Evolutionary conservation across 2,797 vertebrate species (phyloP), one percentile per base, ranked within the genome.

Genomic region (Mastacembelus armatus): DNA sequence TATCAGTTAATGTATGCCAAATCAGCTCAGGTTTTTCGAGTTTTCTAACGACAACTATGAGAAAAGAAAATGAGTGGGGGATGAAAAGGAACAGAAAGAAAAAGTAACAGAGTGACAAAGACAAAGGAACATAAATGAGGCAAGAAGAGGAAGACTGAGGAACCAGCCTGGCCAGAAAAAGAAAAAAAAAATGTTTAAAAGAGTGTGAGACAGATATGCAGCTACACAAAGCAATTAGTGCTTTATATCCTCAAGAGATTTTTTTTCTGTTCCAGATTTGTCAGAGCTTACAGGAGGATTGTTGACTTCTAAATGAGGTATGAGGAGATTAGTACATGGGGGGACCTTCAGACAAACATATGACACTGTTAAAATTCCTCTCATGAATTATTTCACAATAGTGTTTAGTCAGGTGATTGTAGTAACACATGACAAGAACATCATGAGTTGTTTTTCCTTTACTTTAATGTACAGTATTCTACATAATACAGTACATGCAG

Each of bases 281-380:
- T 65, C 19, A 48, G 47, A 72, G 57, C 59, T 63, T 61, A 66
- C 24, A 69, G 26, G 10, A 42, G 30, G 57, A 72, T 19, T 21
- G 24, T 18, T 62, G 64, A 73, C 50, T 43, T 49, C 12, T 14
- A 49, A 40, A 65, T 68, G 42, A 29, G 71, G 62, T 50, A 54
- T 40, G 57, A 63, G 3, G 11, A 33, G 15, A 55, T 51, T 52
- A 40, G 45, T 29, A 58, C 36, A 44, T 9, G 26, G 47, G 26
- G 47, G 45, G 49, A 78, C 49, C 42, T 55, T 67, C 48, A 74
- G 21, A 43, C 26, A 50, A 35, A 12, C 3, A 35, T 9, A 32
- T 32, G 30, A 32, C 30, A 32, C 9, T 16, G 12, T 36, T 16
- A 4, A 33, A 33, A 36, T 36, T 15, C 15, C 14, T 36, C 9